Conservation (phyloP, 2,113 vertebrate species). For the Choloepus hoffmanni region DNA sequence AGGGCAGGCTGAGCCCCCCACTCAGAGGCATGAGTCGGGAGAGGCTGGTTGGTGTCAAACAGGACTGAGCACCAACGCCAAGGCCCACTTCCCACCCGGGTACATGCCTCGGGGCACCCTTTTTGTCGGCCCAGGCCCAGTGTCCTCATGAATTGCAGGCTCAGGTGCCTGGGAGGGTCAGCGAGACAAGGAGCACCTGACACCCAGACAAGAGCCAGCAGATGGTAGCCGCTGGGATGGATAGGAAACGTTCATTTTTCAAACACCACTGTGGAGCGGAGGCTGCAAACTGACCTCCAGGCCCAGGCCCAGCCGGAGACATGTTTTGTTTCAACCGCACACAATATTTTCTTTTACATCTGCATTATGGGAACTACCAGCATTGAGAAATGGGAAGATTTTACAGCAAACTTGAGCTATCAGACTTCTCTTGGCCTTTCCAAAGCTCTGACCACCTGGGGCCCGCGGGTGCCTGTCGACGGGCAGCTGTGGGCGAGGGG, state of each 20-base stretch:
- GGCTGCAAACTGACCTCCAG: neutral
- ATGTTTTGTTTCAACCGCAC: accelerated
- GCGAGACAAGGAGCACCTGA: neutral
- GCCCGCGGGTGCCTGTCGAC: neutral
- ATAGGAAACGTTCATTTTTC: accelerated
- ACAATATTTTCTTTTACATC: accelerated
- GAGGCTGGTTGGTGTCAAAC: neutral
- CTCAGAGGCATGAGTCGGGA: accelerated
- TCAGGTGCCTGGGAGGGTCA: neutral
- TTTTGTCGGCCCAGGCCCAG: neutral
- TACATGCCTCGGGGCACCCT: neutral
- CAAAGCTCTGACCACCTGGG: neutral
- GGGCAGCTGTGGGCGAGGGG: neutral
- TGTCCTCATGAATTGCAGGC: no score
- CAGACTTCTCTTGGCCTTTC: neutral
- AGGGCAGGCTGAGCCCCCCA: neutral
- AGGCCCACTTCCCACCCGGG: accelerated
- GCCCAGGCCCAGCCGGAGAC: neutral
- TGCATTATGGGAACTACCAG: neutral
- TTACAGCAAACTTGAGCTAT: neutral
- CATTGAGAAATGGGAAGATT: neutral
- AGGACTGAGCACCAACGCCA: neutral
- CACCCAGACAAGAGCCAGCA: neutral
- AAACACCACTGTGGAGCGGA: accelerated
- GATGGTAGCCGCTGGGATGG: accelerated